Conservation (phyloP, 2,113 vertebrate genomes). For the Hylia prasina region DNA sequence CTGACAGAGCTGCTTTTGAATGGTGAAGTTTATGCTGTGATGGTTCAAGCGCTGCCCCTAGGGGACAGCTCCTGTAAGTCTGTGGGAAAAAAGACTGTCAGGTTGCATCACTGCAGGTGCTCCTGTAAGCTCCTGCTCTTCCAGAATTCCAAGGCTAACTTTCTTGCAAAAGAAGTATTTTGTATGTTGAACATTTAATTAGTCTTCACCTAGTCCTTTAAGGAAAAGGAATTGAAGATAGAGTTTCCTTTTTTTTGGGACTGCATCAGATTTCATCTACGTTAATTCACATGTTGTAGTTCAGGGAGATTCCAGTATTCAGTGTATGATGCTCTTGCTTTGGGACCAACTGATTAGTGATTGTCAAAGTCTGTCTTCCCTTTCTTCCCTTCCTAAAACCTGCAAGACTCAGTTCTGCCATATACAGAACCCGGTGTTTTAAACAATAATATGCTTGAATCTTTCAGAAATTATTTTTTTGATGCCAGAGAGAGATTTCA, state of each 20-base stretch:
- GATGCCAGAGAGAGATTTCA: background rate
- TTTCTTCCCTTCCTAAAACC: background rate
- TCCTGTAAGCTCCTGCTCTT: background rate
- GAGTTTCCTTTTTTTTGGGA: background rate
- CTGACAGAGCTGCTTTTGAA: background rate
- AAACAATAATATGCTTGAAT: background rate
- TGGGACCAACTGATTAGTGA: accelerated
- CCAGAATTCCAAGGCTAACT: background rate
- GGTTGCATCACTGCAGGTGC: background rate
- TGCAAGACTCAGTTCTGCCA: background rate
- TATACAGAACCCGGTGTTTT: background rate
- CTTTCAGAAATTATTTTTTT: background rate
- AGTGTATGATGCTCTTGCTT: background rate
- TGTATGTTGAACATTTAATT: background rate
- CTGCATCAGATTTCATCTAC: background rate
- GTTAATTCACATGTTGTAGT: background rate
- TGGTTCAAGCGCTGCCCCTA: background rate
- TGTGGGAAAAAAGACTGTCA: background rate
- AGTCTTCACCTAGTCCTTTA: background rate
- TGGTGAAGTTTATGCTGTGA: background rate
- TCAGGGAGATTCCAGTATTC: background rate
- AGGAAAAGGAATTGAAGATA: background rate
- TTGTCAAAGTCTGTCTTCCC: background rate
- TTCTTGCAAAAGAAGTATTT: background rate
- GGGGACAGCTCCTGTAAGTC: background rate